phyloP scores from a whole-genome alignment of 2,888 invertebrate genomes.

The Cactoblastis cactorum region DNA sequence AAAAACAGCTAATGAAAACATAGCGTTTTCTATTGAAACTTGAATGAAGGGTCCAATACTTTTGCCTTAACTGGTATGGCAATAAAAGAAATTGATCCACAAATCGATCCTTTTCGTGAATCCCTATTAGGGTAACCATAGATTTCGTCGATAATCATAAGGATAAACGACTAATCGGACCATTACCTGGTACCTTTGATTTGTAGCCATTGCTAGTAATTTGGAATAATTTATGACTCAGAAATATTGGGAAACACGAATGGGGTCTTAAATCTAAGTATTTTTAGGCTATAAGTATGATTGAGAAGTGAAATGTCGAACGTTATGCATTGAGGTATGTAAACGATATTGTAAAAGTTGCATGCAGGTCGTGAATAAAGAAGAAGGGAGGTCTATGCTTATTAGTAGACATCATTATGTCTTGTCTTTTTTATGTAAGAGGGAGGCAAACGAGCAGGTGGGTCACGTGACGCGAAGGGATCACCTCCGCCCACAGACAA shows the following conservation, averaged over 20 bases:
- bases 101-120: constrained; percentile 20
- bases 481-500: no score
- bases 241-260: background rate
- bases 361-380: no score
- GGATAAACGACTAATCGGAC: constrained; percentile 28
- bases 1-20: no score
- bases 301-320: no score
- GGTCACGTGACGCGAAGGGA: no score
- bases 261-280: background rate
- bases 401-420: no score
- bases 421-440: no score
- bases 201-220: constrained; percentile 21
- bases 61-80: background rate
- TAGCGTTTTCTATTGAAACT: no score
- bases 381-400: no score
- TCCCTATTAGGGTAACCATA: constrained; percentile 31
- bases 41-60: background rate
- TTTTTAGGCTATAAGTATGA: background rate
- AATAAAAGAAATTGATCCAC: constrained; percentile 14
- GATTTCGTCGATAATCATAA: constrained; percentile 34
- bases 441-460: no score
- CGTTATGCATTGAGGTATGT: no score
- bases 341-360: no score
- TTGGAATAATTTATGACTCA: constrained; percentile 9
- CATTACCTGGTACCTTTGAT: constrained; percentile 26